Percentiles rank a stretch among this genome's conserved stretches.
These are phyloP conservation scores for Zaprionus obscuricornis DNA, from an alignment of 2,888 invertebrate species.

Conservation along the genomic window DNA sequence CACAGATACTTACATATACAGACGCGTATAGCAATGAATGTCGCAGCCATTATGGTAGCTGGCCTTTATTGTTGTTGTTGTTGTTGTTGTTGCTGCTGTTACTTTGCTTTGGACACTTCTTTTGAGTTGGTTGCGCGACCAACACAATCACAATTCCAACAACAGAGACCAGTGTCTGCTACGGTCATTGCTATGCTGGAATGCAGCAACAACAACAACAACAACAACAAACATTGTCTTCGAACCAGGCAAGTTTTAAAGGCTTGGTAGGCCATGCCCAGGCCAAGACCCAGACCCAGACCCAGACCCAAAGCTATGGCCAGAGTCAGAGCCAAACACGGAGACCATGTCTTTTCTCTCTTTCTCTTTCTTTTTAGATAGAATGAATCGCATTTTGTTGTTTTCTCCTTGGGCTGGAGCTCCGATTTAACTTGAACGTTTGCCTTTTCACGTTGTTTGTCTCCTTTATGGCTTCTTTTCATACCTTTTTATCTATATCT, in stretches of 20 bases:
- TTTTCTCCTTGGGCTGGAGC: constrained; percentile 20
- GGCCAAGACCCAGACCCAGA: constrained; percentile 34
- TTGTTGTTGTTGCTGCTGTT: constrained; percentile 17
- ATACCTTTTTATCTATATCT: constrained; percentile 75
- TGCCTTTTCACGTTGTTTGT: constrained; percentile 66
- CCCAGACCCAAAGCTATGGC: constrained; percentile 17
- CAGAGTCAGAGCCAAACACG: constrained; percentile 11
- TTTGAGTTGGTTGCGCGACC: constrained; percentile 48
- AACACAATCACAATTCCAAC: constrained; percentile 60
- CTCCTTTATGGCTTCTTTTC: constrained; percentile 78
- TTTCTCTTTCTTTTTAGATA: too few relatives aligned
- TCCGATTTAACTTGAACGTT: constrained; percentile 33
- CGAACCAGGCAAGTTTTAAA: constrained; percentile 64
- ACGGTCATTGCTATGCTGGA: constrained; percentile 77
- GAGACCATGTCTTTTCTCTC: constrained; percentile 34
- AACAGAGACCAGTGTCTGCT: constrained; percentile 50
- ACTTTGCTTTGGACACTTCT: constrained; percentile 50
- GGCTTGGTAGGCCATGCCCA: constrained; percentile 55
- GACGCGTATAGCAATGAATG: constrained; percentile 77
- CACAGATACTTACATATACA: constrained; percentile 57
- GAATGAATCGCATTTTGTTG: constrained; percentile 33
- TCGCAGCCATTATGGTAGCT: constrained; percentile 75
- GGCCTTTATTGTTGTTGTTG: constrained; percentile 15
- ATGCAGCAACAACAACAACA: constrained; percentile 54
- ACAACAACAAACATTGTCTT: constrained; percentile 6